Base-by-base conservation (phyloP, 2,888 invertebrate genomes). In the Philopedon plagiatum region DNA sequence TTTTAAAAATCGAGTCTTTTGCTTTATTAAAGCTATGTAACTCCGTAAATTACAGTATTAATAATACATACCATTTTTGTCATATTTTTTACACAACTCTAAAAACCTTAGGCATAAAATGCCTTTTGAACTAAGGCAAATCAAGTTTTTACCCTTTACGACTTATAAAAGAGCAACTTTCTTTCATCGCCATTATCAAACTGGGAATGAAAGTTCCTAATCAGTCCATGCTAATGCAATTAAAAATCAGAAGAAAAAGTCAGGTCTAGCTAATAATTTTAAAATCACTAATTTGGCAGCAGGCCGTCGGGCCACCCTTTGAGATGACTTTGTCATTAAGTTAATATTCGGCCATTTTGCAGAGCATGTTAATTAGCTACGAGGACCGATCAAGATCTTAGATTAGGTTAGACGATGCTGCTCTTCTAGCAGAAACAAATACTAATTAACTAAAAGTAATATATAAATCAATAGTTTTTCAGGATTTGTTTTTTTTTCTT, bases 271-370 rank as follows among this genome's bases (percentile, higher is more conserved):
- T 65, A 65, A 65, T 65, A 65, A 65, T 65, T 65, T 65, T 51
- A 44, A 65, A 65, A 65, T 65, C 65, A 29, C 57, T 57, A 65
- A 75, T 76, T 75, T 71, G 73, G 62, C 69, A 64, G 54, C 67
- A 54, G 58, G 68, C 58, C 61, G 62, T 61, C 70, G 70, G 64
- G 68, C 73, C 65, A 73, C 75, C 73, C 78, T 79, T 78, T 79
- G 79, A 79, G 54, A 64, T 75, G 78, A 77, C 76, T 79, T 78
- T 76, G 76, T 82, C 80, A 81, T 82, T 82, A 83, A 79, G 78
- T 80, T 80, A 82, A 83, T 81, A 82, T 81, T 79, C 79, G 75
- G 79, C 78, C 79, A 76, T 79, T 81, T 77, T 79, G 34, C 79
- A 75, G 77, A 74, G 79, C 57, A 65, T 44, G 32, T 26, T 65